A percentile compares a stretch with the other conserved stretches of the same genome.
Evolutionary conservation across 2,888 invertebrate genomes (phyloP).

Genomic region (Gisinianus flammeolus): DNA sequence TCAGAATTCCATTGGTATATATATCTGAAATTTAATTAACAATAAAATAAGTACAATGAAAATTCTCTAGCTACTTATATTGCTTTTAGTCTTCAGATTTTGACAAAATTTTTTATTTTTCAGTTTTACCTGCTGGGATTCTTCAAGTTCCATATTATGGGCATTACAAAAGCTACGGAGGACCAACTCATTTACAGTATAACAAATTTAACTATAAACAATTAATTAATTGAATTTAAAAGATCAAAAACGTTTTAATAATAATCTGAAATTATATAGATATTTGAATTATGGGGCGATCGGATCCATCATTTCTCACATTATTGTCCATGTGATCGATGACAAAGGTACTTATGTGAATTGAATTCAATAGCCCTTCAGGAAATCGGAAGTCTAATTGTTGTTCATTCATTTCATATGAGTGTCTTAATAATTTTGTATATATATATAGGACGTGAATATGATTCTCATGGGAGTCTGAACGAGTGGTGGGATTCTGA

Average conservation of each 20-base stretch:
- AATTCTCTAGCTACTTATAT: too few species aligned
- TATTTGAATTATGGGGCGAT: conserved; percentile 46
- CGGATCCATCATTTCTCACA: conserved; percentile 41
- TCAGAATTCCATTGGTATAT: conserved; percentile 44
- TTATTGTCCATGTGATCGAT: conserved; percentile 43
- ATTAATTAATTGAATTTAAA: too few species aligned
- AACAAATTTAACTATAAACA: too few species aligned
- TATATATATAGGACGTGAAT: conserved; percentile 39
- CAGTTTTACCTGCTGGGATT: conserved; percentile 42
- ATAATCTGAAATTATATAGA: conserved; percentile 24
- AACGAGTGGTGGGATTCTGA: conserved; percentile 46
- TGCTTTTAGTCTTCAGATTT: background rate
- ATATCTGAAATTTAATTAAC: background rate
- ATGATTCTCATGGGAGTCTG: conserved; percentile 37
- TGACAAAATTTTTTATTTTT: background rate
- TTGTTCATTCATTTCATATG: background rate
- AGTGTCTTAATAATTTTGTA: background rate
- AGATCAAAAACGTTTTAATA: too few species aligned
- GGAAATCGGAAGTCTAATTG: too few species aligned
- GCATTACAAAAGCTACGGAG: background rate
- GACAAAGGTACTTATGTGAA: conserved; percentile 36
- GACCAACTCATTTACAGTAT: too few species aligned
- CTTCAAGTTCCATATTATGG: conserved; percentile 38
- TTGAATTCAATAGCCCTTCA: too few species aligned
- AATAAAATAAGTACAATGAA: background rate